Evolutionary conservation across 2,797 vertebrate genomes (phyloP).

Genomic region (Oophaga sylvatica): DNA sequence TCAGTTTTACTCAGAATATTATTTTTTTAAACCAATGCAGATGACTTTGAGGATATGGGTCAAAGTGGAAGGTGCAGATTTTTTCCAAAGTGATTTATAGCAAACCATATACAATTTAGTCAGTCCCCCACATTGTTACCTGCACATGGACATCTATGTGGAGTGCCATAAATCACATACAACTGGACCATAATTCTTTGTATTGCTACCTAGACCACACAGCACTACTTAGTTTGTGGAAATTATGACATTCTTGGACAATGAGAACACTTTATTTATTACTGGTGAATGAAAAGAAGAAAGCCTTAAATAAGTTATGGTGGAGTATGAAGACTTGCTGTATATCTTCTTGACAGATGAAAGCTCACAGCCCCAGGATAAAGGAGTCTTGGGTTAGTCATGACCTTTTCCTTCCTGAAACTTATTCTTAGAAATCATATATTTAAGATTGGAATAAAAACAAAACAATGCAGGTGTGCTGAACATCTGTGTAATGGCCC

Average conservation of each 20-base stretch:
- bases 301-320: background rate
- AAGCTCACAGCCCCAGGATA: constrained; percentile 3
- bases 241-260: background rate
- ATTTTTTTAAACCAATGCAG: background rate
- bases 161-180: background rate
- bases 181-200: background rate
- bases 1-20: background rate
- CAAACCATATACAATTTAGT: background rate
- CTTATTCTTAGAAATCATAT: constrained; percentile 18
- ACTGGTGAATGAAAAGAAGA: background rate
- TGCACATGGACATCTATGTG: background rate
- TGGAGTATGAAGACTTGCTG: background rate
- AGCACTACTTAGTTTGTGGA: background rate
- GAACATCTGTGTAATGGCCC: background rate
- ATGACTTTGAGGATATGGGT: background rate
- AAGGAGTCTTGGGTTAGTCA: background rate
- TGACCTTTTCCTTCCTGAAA: background rate
- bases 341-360: constrained; percentile 32
- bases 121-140: background rate
- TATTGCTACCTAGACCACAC: too few species aligned
- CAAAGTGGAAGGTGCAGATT: background rate
- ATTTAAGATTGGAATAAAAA: background rate
- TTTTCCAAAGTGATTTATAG: background rate
- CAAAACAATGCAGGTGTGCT: background rate
- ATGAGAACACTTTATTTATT: background rate